phyloP scores from a whole-genome alignment of 2,797 vertebrate species.

The Varecia variegata region DNA sequence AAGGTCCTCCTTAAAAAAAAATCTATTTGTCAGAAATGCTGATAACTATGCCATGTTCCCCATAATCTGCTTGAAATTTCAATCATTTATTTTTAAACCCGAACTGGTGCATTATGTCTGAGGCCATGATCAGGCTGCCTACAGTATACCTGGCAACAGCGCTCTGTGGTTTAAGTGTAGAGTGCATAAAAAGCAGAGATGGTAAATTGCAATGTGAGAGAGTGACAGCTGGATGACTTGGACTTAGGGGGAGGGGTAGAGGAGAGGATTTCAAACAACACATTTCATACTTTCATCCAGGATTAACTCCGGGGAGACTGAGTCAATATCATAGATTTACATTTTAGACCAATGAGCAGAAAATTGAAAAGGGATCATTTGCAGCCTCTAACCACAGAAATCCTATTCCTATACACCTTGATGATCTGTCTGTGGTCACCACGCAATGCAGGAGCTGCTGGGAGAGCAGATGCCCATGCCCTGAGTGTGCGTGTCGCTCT shows the following conservation, averaged over 20 bases:
- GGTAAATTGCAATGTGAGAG: neutral
- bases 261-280: neutral
- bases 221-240: neutral
- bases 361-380: neutral
- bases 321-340: neutral
- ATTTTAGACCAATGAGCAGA: neutral
- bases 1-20: neutral
- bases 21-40: neutral
- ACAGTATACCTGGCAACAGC: neutral
- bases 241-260: accelerated
- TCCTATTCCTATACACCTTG: neutral
- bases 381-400: neutral
- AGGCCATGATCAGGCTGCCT: neutral
- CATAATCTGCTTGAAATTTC: neutral
- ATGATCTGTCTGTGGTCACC: neutral
- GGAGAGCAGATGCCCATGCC: too few relatives aligned
- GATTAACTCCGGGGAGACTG: neutral
- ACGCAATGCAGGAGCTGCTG: neutral
- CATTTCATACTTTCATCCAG: neutral
- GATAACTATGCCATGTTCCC: neutral
- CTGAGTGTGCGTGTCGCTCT: neutral
- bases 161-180: neutral
- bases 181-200: neutral
- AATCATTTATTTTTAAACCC: neutral
- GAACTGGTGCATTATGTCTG: neutral